Percentiles rank a stretch among this genome's conserved stretches.
These are phyloP conservation scores for Globodera ellingtonae DNA, from an alignment of 1,140 invertebrate genomes.

Conservation along the genomic window DNA sequence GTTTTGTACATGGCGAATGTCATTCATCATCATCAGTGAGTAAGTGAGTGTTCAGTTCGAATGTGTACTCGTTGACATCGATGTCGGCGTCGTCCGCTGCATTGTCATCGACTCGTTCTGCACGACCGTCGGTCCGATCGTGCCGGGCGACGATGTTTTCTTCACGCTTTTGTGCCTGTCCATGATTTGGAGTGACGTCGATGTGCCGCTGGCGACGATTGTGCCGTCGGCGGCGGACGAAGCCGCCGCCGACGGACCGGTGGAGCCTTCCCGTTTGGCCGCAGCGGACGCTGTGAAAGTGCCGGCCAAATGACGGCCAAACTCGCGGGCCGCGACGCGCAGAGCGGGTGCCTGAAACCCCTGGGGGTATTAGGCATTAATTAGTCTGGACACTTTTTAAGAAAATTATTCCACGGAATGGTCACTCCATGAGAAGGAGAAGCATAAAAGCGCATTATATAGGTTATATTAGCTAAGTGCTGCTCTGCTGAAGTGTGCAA, in stretches of 20 bases:
- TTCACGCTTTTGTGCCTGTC: constrained; percentile 1
- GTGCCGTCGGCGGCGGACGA: neutral
- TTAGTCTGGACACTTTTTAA: neutral
- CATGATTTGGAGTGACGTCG: neutral
- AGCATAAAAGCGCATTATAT: neutral
- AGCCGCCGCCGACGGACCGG: neutral
- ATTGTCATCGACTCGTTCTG: neutral
- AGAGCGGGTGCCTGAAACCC: constrained; percentile 11
- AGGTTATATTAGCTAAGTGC: no score
- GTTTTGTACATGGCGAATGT: no score
- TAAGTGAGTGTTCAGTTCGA: neutral
- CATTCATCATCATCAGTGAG: no score
- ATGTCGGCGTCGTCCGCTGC: no score
- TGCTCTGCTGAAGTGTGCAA: no score
- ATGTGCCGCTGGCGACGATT: neutral
- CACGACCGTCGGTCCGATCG: neutral
- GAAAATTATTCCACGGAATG: neutral
- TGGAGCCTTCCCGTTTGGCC: neutral
- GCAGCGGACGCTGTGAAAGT: neutral
- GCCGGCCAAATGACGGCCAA: constrained; percentile 24
- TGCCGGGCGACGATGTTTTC: neutral
- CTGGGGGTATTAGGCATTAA: neutral
- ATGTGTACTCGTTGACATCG: neutral
- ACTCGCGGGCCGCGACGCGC: constrained; percentile 11
- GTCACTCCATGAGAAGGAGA: neutral